These are phyloP conservation scores for Drosophila atroscutellata DNA, from an alignment of 2,888 invertebrate species.

Conservation along the genomic window DNA sequence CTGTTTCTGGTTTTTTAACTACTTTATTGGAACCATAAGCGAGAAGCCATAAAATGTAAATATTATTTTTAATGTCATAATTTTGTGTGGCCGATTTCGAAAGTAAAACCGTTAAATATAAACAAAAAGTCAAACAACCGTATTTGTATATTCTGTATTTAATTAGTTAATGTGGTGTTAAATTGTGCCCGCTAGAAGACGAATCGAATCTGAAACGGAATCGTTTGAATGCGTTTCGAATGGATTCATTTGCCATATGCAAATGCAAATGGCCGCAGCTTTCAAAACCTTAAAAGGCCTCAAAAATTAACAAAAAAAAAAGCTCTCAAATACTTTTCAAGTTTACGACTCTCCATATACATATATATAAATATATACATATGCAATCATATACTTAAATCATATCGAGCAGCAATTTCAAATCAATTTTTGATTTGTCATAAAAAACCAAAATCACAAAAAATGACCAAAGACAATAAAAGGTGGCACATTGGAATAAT, in stretches of 20 bases:
- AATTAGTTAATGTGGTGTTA: slow-evolving; percentile 39
- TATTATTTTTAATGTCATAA: slow-evolving; percentile 9
- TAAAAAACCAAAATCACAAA: slow-evolving; percentile 47
- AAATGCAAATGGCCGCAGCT: slow-evolving; percentile 63
- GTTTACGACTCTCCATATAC: slow-evolving; percentile 10
- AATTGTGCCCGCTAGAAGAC: slow-evolving; percentile 13
- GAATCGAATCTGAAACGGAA: slow-evolving; percentile 11
- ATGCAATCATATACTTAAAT: slow-evolving; percentile 52
- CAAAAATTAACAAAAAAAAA: slow-evolving; percentile 29
- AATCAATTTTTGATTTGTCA: slow-evolving; percentile 71
- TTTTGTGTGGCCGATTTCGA: neutral
- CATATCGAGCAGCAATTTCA: slow-evolving; percentile 46
- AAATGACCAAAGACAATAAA: neutral
- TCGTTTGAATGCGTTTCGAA: slow-evolving; percentile 29
- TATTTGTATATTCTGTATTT: neutral
- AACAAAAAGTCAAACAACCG: neutral
- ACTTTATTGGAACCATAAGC: neutral
- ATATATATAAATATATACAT: neutral
- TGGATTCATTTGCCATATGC: slow-evolving; percentile 22
- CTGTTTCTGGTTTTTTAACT: neutral
- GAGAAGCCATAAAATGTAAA: slow-evolving; percentile 4
- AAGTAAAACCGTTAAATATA: slow-evolving; percentile 1
- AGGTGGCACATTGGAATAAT: slow-evolving; percentile 24
- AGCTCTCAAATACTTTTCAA: slow-evolving; percentile 27
- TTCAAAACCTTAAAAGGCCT: slow-evolving; percentile 65